Percentiles rank a stretch among this genome's conserved stretches.
phyloP scores from a whole-genome alignment of 2,113 vertebrate genomes.

The Maccullochella peelii region DNA sequence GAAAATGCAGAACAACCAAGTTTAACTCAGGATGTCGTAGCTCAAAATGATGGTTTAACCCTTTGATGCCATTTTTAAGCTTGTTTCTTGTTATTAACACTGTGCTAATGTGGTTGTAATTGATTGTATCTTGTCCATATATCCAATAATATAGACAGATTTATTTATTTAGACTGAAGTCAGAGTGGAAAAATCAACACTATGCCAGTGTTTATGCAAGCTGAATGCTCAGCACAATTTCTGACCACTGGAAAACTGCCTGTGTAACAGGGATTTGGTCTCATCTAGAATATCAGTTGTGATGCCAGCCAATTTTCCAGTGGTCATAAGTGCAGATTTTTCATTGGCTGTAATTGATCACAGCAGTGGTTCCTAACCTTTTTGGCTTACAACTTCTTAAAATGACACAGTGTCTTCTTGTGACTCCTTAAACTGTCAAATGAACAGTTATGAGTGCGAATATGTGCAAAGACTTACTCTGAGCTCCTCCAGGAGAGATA shows the following conservation, averaged over 20 bases:
- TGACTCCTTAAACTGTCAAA: background rate
- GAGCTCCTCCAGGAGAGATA: slow-evolving; percentile 88
- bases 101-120: background rate
- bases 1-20: background rate
- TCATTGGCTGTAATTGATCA: background rate
- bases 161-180: background rate
- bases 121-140: background rate
- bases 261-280: slow-evolving; percentile 9
- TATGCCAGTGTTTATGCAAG: background rate
- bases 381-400: background rate
- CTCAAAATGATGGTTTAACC: background rate
- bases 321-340: background rate
- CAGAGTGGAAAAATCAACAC: slow-evolving; percentile 9
- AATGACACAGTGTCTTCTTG: background rate
- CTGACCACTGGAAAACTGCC: slow-evolving; percentile 23
- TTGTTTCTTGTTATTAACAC: background rate
- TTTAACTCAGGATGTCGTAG: background rate
- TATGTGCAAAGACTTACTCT: background rate
- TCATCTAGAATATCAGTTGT: background rate
- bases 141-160: background rate
- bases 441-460: background rate
- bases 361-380: background rate
- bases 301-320: slow-evolving; percentile 26
- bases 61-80: background rate
- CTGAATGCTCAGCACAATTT: background rate